A percentile compares a stretch with the other conserved stretches of the same genome.
Conservation (phyloP, 2,113 vertebrate genomes). For the Notarius lentiginosus region DNA sequence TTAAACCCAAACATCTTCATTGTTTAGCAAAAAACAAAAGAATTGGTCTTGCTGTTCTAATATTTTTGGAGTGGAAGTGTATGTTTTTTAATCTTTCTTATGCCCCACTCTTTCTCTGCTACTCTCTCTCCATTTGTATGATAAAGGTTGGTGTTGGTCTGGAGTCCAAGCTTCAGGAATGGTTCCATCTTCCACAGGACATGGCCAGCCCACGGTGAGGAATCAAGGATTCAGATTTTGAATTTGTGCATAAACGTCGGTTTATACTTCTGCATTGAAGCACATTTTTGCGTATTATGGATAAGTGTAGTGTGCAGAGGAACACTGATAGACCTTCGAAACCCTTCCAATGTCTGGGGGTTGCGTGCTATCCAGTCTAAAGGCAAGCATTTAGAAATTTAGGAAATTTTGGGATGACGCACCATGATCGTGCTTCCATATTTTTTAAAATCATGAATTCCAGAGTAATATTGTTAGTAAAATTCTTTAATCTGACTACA, state of each 20-base stretch:
- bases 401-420: too few relatives aligned
- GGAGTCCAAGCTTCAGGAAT: slow-evolving; percentile 93
- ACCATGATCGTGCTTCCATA: too few relatives aligned
- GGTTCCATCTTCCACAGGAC: slow-evolving; percentile 93
- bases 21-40: background rate
- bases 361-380: background rate
- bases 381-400: background rate
- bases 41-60: background rate
- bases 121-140: slow-evolving; percentile 7
- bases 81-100: background rate
- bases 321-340: background rate
- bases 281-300: background rate
- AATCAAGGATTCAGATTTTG: background rate
- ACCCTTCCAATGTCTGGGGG: background rate
- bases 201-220: slow-evolving; percentile 94
- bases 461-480: background rate
- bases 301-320: background rate
- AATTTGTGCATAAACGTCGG: background rate
- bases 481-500: background rate
- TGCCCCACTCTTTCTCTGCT: background rate
- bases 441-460: too few relatives aligned
- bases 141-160: slow-evolving; percentile 87
- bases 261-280: background rate
- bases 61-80: background rate
- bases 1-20: background rate